phyloP scores from a whole-genome alignment of 1,140 invertebrate species.

The Nixonia krombeini region DNA sequence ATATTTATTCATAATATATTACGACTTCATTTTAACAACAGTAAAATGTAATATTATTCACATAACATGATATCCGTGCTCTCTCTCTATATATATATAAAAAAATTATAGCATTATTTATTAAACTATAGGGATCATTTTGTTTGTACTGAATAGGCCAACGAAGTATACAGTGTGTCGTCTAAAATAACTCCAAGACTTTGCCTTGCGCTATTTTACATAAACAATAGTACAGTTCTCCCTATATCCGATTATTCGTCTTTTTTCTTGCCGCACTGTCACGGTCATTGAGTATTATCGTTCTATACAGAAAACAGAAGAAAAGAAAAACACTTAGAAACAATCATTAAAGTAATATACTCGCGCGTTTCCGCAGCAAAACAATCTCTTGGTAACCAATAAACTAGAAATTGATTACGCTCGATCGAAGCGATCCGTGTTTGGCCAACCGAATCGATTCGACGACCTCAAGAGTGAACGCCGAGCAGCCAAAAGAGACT shows the following conservation, averaged over 20 bases:
- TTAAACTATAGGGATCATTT: conserved; percentile 57
- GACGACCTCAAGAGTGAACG: too few species aligned
- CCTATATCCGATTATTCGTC: conserved; percentile 16
- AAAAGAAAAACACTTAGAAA: too few species aligned
- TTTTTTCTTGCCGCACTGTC: background rate
- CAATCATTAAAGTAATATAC: too few species aligned
- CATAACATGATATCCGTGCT: conserved; percentile 21
- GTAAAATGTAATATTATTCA: conserved; percentile 65
- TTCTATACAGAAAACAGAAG: background rate
- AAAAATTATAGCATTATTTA: conserved; percentile 43
- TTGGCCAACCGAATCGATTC: too few species aligned
- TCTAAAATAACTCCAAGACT: conserved; percentile 25
- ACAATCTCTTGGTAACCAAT: too few species aligned
- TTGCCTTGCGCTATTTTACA: conserved; percentile 33
- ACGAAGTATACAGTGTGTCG: conserved; percentile 53
- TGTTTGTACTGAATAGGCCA: conserved; percentile 67
- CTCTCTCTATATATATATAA: conserved; percentile 33
- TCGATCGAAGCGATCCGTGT: too few species aligned
- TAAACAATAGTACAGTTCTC: conserved; percentile 40
- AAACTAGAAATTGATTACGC: too few species aligned
- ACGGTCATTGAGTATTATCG: background rate
- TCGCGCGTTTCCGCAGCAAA: too few species aligned
- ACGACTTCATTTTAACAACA: conserved; percentile 64
- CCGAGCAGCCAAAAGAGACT: too few species aligned
- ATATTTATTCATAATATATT: conserved; percentile 57